Evolutionary conservation across 2,888 invertebrate species (phyloP).

Genomic region (Lomographa bimaculata): DNA sequence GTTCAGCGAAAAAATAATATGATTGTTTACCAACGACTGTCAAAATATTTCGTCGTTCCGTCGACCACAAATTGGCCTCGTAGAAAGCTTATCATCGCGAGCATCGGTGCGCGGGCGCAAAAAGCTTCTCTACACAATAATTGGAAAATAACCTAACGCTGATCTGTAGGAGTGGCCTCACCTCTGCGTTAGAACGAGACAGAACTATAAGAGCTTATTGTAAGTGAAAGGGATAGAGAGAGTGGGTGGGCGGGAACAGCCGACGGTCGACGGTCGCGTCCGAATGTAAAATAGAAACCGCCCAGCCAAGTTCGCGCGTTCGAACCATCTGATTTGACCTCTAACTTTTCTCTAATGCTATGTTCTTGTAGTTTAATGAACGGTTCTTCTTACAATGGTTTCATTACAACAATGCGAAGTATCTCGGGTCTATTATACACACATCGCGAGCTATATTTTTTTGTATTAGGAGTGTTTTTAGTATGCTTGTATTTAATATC

Average conservation of each 20-base stretch:
- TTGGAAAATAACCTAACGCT: slow-evolving; percentile 73
- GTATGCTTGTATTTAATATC: too few species aligned
- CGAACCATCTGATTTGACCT: slow-evolving; percentile 53
- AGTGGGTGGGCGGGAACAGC: slow-evolving; percentile 63
- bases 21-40: slow-evolving; percentile 22
- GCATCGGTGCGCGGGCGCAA: slow-evolving; percentile 62
- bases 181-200: slow-evolving; percentile 49
- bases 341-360: slow-evolving; percentile 34
- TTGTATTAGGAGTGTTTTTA: too few species aligned
- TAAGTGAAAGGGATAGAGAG: slow-evolving; percentile 51
- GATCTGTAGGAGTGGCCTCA: slow-evolving; percentile 65
- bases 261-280: slow-evolving; percentile 62
- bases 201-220: slow-evolving; percentile 36
- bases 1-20: too few species aligned
- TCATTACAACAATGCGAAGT: slow-evolving; percentile 52
- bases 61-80: slow-evolving; percentile 53
- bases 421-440: slow-evolving; percentile 51
- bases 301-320: slow-evolving; percentile 62
- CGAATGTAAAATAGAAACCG: slow-evolving; percentile 69
- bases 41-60: slow-evolving; percentile 39
- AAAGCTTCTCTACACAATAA: slow-evolving; percentile 75
- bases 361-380: slow-evolving; percentile 21
- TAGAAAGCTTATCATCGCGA: slow-evolving; percentile 72
- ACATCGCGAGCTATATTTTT: too few species aligned
- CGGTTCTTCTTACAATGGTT: slow-evolving; percentile 43